These are phyloP conservation scores for Stegana nigrithorax DNA, from an alignment of 2,888 invertebrate genomes.

Conservation along the genomic window DNA sequence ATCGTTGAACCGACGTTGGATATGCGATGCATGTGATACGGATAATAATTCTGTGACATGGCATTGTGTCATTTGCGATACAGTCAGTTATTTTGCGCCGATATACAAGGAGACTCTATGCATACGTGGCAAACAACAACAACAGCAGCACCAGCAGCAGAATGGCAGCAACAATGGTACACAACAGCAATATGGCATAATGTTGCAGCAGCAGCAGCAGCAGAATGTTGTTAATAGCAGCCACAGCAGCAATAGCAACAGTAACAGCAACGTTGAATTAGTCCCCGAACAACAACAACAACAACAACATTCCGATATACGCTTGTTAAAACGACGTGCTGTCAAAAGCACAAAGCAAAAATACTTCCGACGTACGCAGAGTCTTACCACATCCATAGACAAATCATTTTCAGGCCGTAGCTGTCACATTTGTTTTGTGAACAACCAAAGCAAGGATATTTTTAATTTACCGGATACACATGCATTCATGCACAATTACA, in stretches of 20 bases:
- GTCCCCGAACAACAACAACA: constrained; percentile 33
- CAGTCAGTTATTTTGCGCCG: constrained; percentile 68
- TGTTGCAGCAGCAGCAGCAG: constrained; percentile 21
- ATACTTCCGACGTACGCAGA: constrained; percentile 64
- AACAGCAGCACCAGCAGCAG: constrained; percentile 10
- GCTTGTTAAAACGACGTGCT: constrained; percentile 36
- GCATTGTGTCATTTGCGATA: constrained; percentile 69
- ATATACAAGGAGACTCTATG: constrained; percentile 68
- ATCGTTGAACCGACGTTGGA: constrained; percentile 68
- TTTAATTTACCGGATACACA: constrained; percentile 63
- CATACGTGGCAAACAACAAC: constrained; percentile 39
- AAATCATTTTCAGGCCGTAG: constrained; percentile 65
- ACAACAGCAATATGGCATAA: constrained; percentile 26
- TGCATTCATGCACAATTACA: constrained; percentile 41
- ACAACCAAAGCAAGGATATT: constrained; percentile 66
- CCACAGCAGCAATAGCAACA: constrained; percentile 26
- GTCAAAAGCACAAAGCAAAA: constrained; percentile 31
- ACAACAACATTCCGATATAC: constrained; percentile 46
- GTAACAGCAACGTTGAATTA: constrained; percentile 31
- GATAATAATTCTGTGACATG: constrained; percentile 69
- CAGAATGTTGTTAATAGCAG: constrained; percentile 23
- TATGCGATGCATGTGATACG: constrained; percentile 67
- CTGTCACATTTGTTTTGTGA: constrained; percentile 68
- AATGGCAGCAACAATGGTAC: constrained; percentile 16
- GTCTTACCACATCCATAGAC: constrained; percentile 65